Base-by-base conservation (phyloP, 2,888 invertebrate genomes). In the Ochropacha duplaris region DNA sequence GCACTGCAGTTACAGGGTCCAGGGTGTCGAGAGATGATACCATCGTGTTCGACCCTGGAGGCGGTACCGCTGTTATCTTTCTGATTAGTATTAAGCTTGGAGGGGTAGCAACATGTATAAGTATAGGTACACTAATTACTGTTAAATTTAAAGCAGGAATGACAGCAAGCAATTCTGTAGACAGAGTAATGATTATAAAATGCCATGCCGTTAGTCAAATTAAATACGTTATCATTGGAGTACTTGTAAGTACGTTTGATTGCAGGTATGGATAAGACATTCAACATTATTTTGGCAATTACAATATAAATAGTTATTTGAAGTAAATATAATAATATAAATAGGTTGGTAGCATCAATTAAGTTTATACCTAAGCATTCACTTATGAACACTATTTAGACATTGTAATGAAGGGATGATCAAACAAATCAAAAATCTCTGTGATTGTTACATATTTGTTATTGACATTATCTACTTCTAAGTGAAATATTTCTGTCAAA, bases 1-100 rank as follows among this genome's bases (percentile, higher is more conserved):
- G 91, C 4, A 92, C 88, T 0, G 93, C 84, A 0, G 93, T 93
- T 54, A 92, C 79, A 12, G 94, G 94, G 76, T 95, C 96, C 71
- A 96, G 84, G 22, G 95, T 95, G 74, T 96, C 96, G 67, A 95
- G 93, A 19, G 96, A 96, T 24, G 97, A 97, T 56, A 97, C 96
- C 94, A 97, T 95, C 14, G 97, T 97, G 83, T 96, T 97, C 58
- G 97, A 97, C 67, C 96, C 97, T 93, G 87, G 79, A 86, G 89
- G 89, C 83, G 81, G 90, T 77, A 84, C 83, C 88, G 91, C 90
- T 88, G 91, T 92, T 92, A 92, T 87, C 88, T 87, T 83, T 85
- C 82, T 86, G 88, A 90, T 90, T 90, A 91, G 92, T 91, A 87
- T 81, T 79, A 90, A 88, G 89, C 90, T 88, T 74, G 83, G 85